A percentile compares a stretch with the other conserved stretches of the same genome.
These are phyloP conservation scores for Rhinoptilus africanus DNA, from an alignment of 2,113 vertebrate species.

Conservation along the genomic window DNA sequence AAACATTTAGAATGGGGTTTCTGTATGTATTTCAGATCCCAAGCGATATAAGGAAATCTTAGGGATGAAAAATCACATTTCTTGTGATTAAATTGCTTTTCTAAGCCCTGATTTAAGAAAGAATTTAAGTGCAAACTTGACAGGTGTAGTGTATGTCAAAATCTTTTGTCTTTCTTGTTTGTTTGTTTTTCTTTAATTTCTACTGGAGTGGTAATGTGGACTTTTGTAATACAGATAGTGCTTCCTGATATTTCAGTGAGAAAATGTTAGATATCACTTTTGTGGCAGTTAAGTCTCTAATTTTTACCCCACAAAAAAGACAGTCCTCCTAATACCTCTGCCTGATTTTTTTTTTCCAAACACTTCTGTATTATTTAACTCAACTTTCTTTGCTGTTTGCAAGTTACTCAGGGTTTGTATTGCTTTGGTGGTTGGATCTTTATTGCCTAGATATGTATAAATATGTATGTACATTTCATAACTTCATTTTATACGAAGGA, in stretches of 20 bases:
- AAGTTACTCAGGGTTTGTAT: background rate
- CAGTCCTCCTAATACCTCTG: accelerated
- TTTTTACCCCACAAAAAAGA: background rate
- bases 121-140: background rate
- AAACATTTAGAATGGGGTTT: background rate
- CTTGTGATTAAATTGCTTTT: background rate
- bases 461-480: background rate
- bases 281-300: background rate
- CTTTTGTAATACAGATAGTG: background rate
- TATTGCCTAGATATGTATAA: background rate
- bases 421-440: background rate
- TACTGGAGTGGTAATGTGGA: background rate
- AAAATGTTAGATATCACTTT: background rate
- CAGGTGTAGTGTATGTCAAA: background rate
- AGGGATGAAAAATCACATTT: background rate
- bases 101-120: background rate
- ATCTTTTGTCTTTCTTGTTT: background rate
- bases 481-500: background rate
- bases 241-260: background rate
- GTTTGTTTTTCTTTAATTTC: background rate
- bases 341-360: background rate
- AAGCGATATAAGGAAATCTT: background rate
- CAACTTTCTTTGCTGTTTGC: background rate
- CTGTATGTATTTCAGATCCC: background rate
- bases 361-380: background rate